Percentiles rank a stretch among this genome's conserved stretches.
Evolutionary conservation across 2,797 vertebrate genomes (phyloP).

Genomic region (Clarias laeviceps): DNA sequence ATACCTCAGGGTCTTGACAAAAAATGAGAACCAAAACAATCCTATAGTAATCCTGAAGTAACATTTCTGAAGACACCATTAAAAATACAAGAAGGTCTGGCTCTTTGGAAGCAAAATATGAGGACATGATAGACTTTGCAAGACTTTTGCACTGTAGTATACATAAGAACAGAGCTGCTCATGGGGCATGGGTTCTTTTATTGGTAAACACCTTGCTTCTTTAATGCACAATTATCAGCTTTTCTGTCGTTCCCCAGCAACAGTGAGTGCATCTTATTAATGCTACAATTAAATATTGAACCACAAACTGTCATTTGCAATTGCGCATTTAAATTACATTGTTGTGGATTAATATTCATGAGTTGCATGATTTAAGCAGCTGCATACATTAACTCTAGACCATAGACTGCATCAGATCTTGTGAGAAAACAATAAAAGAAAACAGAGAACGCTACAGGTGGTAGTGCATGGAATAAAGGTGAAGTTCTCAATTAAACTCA

Average conservation of each 20-base stretch:
- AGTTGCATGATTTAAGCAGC: conserved; percentile 21
- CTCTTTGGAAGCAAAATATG: no score
- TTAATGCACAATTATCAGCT: conserved; percentile 2
- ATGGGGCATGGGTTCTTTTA: background rate
- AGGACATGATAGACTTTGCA: no score
- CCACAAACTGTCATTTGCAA: conserved; percentile 41
- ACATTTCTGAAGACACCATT: no score
- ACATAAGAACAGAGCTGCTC: background rate
- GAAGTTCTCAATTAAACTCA: conserved; percentile 17
- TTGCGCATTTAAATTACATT: conserved; percentile 30
- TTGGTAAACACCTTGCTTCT: conserved; percentile 1
- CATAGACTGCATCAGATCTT: background rate
- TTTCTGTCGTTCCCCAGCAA: conserved; percentile 23
- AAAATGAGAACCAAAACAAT: no score
- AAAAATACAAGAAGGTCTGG: no score
- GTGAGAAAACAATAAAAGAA: background rate
- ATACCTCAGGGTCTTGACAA: no score
- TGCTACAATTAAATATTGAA: conserved; percentile 49
- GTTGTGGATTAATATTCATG: conserved; percentile 39
- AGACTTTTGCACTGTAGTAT: no score
- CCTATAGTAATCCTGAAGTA: no score
- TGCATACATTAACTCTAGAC: background rate
- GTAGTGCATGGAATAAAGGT: background rate
- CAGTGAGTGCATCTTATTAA: conserved; percentile 31
- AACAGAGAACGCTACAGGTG: conserved; percentile 12